Conservation (phyloP, 30 jellyfish, hydroid and myxozoan genomes). For the Aurelia sp. region DNA sequence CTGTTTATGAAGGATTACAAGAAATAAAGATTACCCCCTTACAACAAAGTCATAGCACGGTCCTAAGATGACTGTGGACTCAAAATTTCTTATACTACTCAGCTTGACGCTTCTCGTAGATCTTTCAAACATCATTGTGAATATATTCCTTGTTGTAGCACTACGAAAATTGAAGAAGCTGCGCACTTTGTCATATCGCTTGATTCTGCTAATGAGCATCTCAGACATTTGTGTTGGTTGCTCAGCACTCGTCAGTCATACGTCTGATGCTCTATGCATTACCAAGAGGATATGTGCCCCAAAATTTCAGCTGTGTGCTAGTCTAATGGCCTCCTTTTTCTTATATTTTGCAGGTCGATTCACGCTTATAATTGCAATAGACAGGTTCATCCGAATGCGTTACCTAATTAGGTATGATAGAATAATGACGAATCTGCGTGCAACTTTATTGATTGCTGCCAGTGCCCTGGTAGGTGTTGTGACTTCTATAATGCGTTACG, state of each 20-base stretch:
- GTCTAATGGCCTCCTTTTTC: background rate
- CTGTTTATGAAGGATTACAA: too few relatives aligned
- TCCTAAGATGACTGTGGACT: too few relatives aligned
- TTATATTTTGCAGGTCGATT: background rate
- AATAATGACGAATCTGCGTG: too few relatives aligned
- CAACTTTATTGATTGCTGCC: too few relatives aligned
- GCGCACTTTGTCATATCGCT: conserved; percentile 7
- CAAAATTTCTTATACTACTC: too few relatives aligned
- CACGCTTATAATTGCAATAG: background rate
- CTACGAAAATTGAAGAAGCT: conserved; percentile 7
- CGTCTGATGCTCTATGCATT: background rate
- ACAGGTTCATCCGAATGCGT: conserved; percentile 1
- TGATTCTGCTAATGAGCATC: conserved; percentile 3
- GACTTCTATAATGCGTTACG: too few relatives aligned
- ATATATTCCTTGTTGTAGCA: conserved; percentile 1
- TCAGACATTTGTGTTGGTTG: conserved; percentile 25
- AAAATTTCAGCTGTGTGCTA: background rate
- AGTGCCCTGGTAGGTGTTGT: too few relatives aligned
- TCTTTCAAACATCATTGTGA: background rate
- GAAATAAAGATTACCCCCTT: too few relatives aligned
- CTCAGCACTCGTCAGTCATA: background rate
- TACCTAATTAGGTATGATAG: conserved; percentile 1
- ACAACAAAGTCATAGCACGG: too few relatives aligned
- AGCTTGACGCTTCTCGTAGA: background rate
- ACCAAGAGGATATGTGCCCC: too few relatives aligned